These are phyloP conservation scores for Dysdera silvatica DNA, from an alignment of 1,140 invertebrate genomes.

Conservation along the genomic window DNA sequence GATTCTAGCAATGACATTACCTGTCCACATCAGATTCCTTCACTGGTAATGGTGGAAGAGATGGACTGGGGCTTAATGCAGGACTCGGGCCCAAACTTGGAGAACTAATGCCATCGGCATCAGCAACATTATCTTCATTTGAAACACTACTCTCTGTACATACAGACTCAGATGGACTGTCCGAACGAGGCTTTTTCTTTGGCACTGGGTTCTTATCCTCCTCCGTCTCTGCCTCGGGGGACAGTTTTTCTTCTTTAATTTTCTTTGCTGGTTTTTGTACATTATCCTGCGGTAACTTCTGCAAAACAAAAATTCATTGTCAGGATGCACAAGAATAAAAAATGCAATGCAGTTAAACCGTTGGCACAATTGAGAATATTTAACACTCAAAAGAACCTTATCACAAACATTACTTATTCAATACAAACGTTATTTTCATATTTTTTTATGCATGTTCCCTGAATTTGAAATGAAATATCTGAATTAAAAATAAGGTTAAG, in stretches of 20 bases:
- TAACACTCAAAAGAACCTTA: too few species aligned
- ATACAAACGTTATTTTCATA: too few species aligned
- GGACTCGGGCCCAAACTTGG: constrained; percentile 24
- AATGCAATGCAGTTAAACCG: too few species aligned
- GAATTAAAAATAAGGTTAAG: too few species aligned
- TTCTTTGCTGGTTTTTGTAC: constrained; percentile 30
- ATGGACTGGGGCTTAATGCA: constrained; percentile 31
- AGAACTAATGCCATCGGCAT: constrained; percentile 38
- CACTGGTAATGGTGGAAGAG: constrained; percentile 30
- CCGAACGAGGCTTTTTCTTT: constrained; percentile 34
- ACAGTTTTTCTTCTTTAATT: constrained; percentile 47
- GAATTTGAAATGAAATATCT: too few species aligned
- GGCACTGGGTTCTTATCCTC: constrained; percentile 52
- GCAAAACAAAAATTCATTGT: background rate
- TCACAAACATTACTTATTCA: too few species aligned
- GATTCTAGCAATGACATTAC: background rate
- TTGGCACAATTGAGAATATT: too few species aligned
- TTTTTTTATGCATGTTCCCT: too few species aligned
- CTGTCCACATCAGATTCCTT: constrained; percentile 12
- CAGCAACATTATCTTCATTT: constrained; percentile 42
- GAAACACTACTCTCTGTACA: constrained; percentile 42
- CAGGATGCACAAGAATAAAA: too few species aligned
- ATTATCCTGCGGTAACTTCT: constrained; percentile 9
- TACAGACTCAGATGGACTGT: constrained; percentile 40
- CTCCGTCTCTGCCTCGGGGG: constrained; percentile 4